phyloP scores from a whole-genome alignment of 2,113 vertebrate species.

The Machaerirhynchus nigripectus region DNA sequence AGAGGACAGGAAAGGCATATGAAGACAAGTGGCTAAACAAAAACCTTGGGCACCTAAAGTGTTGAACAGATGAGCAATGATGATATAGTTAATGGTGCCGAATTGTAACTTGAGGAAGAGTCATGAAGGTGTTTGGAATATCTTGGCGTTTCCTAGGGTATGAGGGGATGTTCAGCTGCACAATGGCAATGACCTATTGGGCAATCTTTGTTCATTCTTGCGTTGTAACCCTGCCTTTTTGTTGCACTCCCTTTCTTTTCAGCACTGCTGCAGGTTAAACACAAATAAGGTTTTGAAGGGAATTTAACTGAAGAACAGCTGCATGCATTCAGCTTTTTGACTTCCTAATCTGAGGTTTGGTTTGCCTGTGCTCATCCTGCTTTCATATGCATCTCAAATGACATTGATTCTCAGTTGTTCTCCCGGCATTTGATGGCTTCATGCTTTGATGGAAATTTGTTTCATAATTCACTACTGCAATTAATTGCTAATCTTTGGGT shows the following conservation, averaged over 20 bases:
- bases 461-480: background rate
- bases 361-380: background rate
- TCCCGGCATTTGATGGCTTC: accelerated
- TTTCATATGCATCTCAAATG: background rate
- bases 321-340: background rate
- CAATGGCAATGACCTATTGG: background rate
- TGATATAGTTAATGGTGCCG: background rate
- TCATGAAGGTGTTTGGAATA: background rate
- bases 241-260: background rate
- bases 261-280: background rate
- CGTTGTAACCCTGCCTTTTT: background rate
- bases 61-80: background rate
- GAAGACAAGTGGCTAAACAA: background rate
- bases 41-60: background rate
- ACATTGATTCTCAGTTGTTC: background rate
- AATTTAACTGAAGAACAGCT: background rate
- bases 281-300: background rate
- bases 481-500: background rate
- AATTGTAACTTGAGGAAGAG: background rate
- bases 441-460: background rate
- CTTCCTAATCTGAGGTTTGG: background rate
- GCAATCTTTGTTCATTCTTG: background rate
- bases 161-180: background rate
- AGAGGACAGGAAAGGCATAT: background rate
- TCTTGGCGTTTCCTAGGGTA: background rate